Evolutionary conservation across 2,113 vertebrate species (phyloP).

Genomic region (Rhinopomastus cyanomelas): DNA sequence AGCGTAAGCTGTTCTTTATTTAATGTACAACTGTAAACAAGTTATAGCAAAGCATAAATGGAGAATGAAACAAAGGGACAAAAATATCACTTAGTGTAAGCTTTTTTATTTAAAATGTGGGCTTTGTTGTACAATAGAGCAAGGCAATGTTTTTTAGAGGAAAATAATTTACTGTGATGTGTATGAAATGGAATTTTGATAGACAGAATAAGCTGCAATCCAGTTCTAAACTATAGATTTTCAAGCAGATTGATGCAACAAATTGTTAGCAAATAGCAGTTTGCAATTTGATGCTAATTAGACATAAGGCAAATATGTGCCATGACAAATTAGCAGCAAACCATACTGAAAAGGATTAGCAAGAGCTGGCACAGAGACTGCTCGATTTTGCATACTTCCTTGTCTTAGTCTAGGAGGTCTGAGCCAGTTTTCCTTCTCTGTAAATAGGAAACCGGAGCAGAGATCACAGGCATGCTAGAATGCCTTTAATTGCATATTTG

Average conservation of each 20-base stretch:
- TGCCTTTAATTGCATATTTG: constrained; percentile 45
- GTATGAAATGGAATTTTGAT: constrained; percentile 79
- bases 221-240: constrained; percentile 85
- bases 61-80: not conserved
- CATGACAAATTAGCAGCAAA: constrained; percentile 86
- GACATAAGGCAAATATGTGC: constrained; percentile 87
- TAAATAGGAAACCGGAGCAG: constrained; percentile 63
- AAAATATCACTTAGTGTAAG: not conserved
- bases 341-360: constrained; percentile 83
- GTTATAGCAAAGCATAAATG: not conserved
- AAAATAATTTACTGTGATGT: constrained; percentile 71
- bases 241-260: constrained; percentile 87
- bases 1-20: not conserved
- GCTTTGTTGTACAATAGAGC: constrained; percentile 57
- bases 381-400: constrained; percentile 78
- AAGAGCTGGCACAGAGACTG: constrained; percentile 75
- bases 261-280: constrained; percentile 89
- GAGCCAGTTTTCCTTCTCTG: constrained; percentile 74
- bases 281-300: constrained; percentile 89
- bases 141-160: constrained; percentile 53
- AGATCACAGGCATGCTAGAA: constrained; percentile 64
- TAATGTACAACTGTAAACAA: not conserved
- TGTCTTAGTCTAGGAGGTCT: constrained; percentile 65
- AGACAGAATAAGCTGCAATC: constrained; percentile 80
- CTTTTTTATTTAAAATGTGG: constrained; percentile 35